Evolutionary conservation across 2,113 vertebrate species (phyloP), one percentile per base, ranked within the genome.

Genomic region (Accipiter virgatus): DNA sequence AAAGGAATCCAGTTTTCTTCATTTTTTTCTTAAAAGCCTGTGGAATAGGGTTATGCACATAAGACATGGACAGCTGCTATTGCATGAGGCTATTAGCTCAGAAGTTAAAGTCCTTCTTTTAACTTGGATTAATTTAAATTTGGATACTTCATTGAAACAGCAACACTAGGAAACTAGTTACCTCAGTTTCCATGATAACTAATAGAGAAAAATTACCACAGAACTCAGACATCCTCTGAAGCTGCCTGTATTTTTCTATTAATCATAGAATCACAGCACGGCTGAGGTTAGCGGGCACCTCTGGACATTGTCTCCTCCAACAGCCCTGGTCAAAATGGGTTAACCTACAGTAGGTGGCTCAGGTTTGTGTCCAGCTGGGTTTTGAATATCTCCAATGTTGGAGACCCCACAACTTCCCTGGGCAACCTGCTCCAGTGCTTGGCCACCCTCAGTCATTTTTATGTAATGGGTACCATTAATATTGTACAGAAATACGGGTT

Each of bases 271-370:
- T 43, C 50, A 59, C 12, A 43, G 13, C 15, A 34, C 12, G 31
- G 11, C 9, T 52, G 42, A 81, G 29, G 5, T 45, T 31, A 81
- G 12, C 13, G 91, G 25, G 9, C 10, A 52, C 5, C 16, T 72
- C 52, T 50, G 58, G n/a, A 81, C 23, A n/a, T 3, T 8, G 7
- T 20, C 5, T 61, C 17, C 7, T 81, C 12, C 9, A 58, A 42
- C 6, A 66, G 2, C 21, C 5, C 22, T 47, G 8, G 8, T 71
- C 40, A 71, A 66, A 48, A 3, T 0, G 0, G 16, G 2, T 75
- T 52, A 45, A 47, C 18, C 10, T 45, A n/a, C 36, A 61, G 17
- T 6, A 38, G 12, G 21, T 45, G 23, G 13, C 31, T 80, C 17
- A 48, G 17, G 42, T 67, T 72, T 71, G 7, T 32, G 16, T 40